These are phyloP conservation scores for Styela plicata DNA, from an alignment of 23 tunicate species.

Conservation along the genomic window DNA sequence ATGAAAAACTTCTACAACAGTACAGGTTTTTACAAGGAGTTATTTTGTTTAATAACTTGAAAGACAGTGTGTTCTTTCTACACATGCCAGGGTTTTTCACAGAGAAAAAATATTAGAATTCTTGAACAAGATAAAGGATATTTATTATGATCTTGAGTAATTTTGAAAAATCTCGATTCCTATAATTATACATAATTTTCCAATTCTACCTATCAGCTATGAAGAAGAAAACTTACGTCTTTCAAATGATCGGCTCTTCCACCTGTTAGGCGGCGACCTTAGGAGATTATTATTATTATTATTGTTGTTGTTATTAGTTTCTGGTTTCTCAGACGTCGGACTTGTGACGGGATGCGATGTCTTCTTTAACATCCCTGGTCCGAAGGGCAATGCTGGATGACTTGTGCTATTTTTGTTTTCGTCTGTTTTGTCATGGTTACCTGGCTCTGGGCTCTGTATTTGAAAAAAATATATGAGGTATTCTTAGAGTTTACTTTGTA, in stretches of 20 bases:
- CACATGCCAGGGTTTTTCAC: too few relatives aligned
- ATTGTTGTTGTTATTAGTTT: slow-evolving; percentile 37
- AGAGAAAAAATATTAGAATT: background rate
- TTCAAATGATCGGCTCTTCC: slow-evolving; percentile 26
- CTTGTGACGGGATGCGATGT: slow-evolving; percentile 1
- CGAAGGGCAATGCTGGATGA: slow-evolving; percentile 17
- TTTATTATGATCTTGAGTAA: background rate
- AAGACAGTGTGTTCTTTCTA: too few relatives aligned
- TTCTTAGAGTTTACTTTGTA: background rate
- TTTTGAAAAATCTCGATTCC: background rate
- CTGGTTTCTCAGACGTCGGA: slow-evolving; percentile 10
- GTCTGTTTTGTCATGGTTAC: slow-evolving; percentile 4
- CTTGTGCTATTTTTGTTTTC: background rate
- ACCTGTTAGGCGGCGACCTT: background rate
- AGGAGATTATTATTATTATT: slow-evolving; percentile 9
- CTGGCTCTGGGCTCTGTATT: background rate
- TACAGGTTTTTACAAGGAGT: too few relatives aligned
- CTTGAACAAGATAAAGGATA: background rate
- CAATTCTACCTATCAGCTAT: too few relatives aligned
- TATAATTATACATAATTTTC: background rate
- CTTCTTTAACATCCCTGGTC: slow-evolving; percentile 44
- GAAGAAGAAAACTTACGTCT: slow-evolving; percentile 12
- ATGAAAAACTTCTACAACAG: too few relatives aligned
- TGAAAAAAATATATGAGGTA: background rate
- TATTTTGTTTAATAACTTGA: too few relatives aligned